Evolutionary conservation across 2,888 invertebrate species (phyloP), one percentile per base, ranked within the genome.

Genomic region (Diploptera punctata): DNA sequence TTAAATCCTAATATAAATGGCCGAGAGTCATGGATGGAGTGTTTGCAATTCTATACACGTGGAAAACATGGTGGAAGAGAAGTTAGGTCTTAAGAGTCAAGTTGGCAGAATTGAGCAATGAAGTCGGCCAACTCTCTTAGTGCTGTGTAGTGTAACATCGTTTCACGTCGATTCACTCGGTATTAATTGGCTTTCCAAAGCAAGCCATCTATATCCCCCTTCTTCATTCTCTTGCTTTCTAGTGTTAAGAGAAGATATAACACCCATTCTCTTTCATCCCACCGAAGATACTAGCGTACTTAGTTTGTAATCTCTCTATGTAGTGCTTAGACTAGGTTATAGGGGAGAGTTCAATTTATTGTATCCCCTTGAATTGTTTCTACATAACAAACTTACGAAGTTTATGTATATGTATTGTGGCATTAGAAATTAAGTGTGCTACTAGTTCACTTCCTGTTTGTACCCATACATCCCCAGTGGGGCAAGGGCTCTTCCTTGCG

Each of bases 181-280:
- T 57, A 57, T 57, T 54, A 54, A 54, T 54, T 54, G 54, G 26
- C 21, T n/a, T 57, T 29, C n/a, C 57, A n/a, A 3, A 7, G 13
- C 26, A 57, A 57, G 57, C n/a, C 16, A 57, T 19, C 31, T 57
- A 29, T 54, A 26, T 54, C 2, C 26, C 9, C 2, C 5, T 10
- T 49, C 19, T 18, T n/a, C 49, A 24, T 24, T 5, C 1, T 3
- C 24, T 2, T n/a, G 9, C 7, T 18, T 19, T 19, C 7, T 24
- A 5, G 9, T 1, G 7, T 2, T 52, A 33, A 3, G 52, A 52
- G 52, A 52, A 0, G n/a, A 24, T 24, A 5, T 24, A 52, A 3
- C 13, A 52, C 4, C 24, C 26, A 5, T 24, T 29, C 31, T 29
- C 57, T n/a, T 16, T 29, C 57, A 26, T 4, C 13, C 18, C n/a